Conservation (phyloP, 2,113 vertebrate genomes). For the Tragelaphus strepsiceros region DNA sequence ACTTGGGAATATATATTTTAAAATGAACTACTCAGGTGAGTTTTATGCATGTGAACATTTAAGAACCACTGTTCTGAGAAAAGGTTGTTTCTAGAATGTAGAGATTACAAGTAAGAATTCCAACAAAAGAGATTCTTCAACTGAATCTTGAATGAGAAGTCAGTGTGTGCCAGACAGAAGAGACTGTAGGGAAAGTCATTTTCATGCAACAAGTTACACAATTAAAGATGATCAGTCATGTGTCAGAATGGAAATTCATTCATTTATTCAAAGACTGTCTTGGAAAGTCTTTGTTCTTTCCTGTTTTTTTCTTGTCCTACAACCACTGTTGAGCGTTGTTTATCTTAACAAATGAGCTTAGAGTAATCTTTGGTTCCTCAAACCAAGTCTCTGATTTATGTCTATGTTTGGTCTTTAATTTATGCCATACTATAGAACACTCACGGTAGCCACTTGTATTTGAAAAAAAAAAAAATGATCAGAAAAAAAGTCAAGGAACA, state of each 20-base stretch:
- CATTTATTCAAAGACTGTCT: not conserved
- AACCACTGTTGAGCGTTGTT: rapidly evolving
- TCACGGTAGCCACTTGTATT: not conserved
- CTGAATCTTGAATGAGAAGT: not conserved
- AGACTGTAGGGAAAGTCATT: not conserved
- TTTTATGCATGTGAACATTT: not conserved
- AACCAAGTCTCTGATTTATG: not conserved
- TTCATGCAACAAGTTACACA: not conserved
- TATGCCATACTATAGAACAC: not conserved
- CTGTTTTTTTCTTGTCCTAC: not conserved
- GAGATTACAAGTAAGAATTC: not conserved
- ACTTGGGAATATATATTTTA: not conserved
- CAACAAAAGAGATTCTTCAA: not conserved
- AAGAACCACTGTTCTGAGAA: not conserved
- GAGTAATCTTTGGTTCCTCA: not conserved
- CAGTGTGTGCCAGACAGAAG: not conserved
- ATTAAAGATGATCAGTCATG: not conserved
- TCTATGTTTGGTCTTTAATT: not conserved
- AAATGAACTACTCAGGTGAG: not conserved
- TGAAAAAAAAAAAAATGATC: not conserved
- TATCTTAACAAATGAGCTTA: not conserved
- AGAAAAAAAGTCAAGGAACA: not conserved
- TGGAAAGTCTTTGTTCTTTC: not conserved
- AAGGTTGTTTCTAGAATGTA: not conserved
- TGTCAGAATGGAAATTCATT: not conserved